Base-by-base conservation (phyloP, 2,797 vertebrate species). In the Sparus aurata region DNA sequence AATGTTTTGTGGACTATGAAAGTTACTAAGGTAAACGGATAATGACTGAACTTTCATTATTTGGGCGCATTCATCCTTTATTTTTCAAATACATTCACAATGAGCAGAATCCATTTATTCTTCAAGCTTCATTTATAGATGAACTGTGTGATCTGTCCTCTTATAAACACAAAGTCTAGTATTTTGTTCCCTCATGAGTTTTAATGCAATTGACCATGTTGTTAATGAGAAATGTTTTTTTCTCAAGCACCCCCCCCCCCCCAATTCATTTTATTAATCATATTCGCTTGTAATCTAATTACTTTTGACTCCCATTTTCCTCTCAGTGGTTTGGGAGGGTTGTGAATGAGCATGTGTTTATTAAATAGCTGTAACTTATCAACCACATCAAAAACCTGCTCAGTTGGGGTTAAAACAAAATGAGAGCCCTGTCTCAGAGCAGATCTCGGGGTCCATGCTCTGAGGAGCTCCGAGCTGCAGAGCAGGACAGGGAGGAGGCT, bases 401-500 rank as follows among this genome's bases (percentile, higher is more conserved):
- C 25, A 43, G 12, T 57, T 47, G 46, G 43, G 41, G 34, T 27
- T 30, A 52, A n/a, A 67, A 65, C 54, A 53, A 61, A 55, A 54
- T 8, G 20, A 73, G n/a, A 61, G n/a, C 23, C 3, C 2, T 74
- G 65, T 25, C 34, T 53, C 57, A 23, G 52, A 52, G 55, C 43
- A 45, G 49, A 54, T 69, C 4, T 67, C 43, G 20, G 38, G 41
- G 45, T 27, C 70, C 5, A 1, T 52, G 53, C 12, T 54, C 13
- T 59, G 22, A 46, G 34, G 10, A 20, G 22, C 23, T 65, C 53
- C 1, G 17, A 59, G 67, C 58, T 47, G 74, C 70, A 85, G 54
- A 67, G 45, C 45, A 13, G 55, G 45, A 8, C 58, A 23, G 27
- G 7, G 45, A 15, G 47, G 38, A n/a, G 3, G 8, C 63, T 43